These are phyloP conservation scores for Laticauda laticaudata DNA, from an alignment of 2,113 vertebrate species.

Conservation along the genomic window DNA sequence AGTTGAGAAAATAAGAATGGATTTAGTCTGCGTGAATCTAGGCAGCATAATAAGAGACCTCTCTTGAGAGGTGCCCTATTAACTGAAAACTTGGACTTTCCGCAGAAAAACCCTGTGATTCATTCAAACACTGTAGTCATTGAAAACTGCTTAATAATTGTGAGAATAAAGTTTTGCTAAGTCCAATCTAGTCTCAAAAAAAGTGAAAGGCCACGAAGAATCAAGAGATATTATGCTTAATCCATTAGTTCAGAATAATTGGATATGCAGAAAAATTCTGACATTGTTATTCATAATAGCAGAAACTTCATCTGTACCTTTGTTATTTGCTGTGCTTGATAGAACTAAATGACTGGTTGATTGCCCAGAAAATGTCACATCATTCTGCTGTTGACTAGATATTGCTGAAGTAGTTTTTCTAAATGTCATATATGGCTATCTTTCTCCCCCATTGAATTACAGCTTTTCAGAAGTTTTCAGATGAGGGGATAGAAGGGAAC, in stretches of 20 bases:
- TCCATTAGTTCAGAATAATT: slow-evolving; percentile 21
- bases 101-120: slow-evolving; percentile 14
- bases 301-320: neutral
- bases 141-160: slow-evolving; percentile 30
- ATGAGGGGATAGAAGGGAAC: neutral
- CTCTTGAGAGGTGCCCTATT: slow-evolving; percentile 30
- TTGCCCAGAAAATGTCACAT: slow-evolving; percentile 1
- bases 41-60: slow-evolving; percentile 9
- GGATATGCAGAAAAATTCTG: neutral
- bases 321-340: neutral
- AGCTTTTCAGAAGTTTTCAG: neutral
- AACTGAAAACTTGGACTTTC: slow-evolving; percentile 27
- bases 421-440: neutral
- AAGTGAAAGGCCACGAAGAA: neutral
- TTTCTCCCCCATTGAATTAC: neutral
- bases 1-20: slow-evolving; percentile 11
- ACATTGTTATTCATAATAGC: neutral
- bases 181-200: slow-evolving; percentile 19
- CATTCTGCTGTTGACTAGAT: neutral
- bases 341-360: slow-evolving; percentile 27
- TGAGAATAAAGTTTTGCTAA: slow-evolving; percentile 23
- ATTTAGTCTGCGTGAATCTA: slow-evolving; percentile 42
- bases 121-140: slow-evolving; percentile 18
- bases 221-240: neutral
- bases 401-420: slow-evolving; percentile 11